phyloP scores from a whole-genome alignment of 2,113 vertebrate genomes.

The Nannospalax galili region DNA sequence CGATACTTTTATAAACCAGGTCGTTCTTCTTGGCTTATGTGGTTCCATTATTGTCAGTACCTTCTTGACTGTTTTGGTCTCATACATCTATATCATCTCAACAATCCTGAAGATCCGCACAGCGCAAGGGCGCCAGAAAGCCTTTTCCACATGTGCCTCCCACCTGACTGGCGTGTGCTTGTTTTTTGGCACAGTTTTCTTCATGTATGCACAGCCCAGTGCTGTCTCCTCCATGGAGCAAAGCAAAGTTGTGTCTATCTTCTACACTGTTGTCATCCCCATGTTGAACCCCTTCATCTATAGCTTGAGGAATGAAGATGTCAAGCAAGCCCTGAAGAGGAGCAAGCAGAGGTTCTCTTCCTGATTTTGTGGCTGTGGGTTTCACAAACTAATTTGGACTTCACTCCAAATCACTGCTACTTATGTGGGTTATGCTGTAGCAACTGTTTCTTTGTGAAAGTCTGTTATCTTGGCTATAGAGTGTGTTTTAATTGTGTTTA shows the following conservation, averaged over 20 bases:
- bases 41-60: slow-evolving; percentile 60
- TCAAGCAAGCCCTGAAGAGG: slow-evolving; percentile 40
- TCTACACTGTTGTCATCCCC: slow-evolving; percentile 71
- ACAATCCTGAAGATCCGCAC: slow-evolving; percentile 64
- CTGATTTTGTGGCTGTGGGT: fast-evolving
- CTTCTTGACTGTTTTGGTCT: slow-evolving; percentile 32
- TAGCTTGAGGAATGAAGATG: slow-evolving; percentile 67
- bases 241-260: slow-evolving; percentile 66
- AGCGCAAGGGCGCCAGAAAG: slow-evolving; percentile 29
- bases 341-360: background rate
- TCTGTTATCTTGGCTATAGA: background rate
- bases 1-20: slow-evolving; percentile 39
- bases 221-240: slow-evolving; percentile 52
- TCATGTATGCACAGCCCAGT: slow-evolving; percentile 72
- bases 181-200: slow-evolving; percentile 67
- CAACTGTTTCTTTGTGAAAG: background rate
- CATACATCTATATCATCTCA: slow-evolving; percentile 58
- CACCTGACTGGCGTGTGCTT: slow-evolving; percentile 68
- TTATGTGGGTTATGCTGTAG: fast-evolving
- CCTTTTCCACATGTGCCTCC: slow-evolving; percentile 68
- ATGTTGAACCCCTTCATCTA: slow-evolving; percentile 73
- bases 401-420: too few species aligned
- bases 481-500: background rate
- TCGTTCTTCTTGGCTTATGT: slow-evolving; percentile 63
- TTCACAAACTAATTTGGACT: background rate